Evolutionary conservation across 2,797 vertebrate species (phyloP), one percentile per base, ranked within the genome.

Genomic region (Mus spretus): DNA sequence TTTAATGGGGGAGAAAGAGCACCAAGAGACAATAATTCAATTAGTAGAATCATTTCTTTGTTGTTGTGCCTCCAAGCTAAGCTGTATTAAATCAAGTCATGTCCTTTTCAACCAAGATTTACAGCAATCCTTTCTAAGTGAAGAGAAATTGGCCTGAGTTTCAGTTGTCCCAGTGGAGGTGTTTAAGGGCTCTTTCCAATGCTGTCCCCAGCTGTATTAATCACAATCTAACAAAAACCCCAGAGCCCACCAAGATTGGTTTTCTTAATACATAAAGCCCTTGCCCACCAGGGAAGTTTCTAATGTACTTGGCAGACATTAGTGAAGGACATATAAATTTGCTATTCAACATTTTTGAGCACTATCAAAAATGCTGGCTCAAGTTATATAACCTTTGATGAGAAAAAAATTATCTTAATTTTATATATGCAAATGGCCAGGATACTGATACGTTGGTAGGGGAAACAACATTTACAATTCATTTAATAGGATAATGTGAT

Each of bases 71-170:
- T 96, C 59, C 87, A 84, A 89, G 72, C 72, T 94, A 95, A 97
- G 95, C 55, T 97, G n/a, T 95, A 89, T 96, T 97, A 97, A 95
- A 88, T 96, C 72, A 93, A 97, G 80, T 22, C 57, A 74, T 79
- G 59, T 90, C 47, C 47, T 94, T 97, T 93, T 90, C 88, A 57
- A 96, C 87, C 55, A 96, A 94, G 77, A 97, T 93, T 96, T 86
- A 94, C 47, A 94, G 57, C 65, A 98, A 26, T 98, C 77, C 53
- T 95, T 57, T 93, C 83, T 91, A 57, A 63, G 53, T 93, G 78
- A 97, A 93, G 80, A 95, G 74, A 97, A 96, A 97, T 94, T 96
- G 90, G 37, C 72, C 89, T 53, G n/a, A 95, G 53, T 97, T 93
- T 78, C 92, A n/a, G 13, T 93, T 97, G 94, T 93, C 31, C 53